Evolutionary conservation across 2,888 invertebrate genomes (phyloP).

Genomic region (Pimpla rufipes): DNA sequence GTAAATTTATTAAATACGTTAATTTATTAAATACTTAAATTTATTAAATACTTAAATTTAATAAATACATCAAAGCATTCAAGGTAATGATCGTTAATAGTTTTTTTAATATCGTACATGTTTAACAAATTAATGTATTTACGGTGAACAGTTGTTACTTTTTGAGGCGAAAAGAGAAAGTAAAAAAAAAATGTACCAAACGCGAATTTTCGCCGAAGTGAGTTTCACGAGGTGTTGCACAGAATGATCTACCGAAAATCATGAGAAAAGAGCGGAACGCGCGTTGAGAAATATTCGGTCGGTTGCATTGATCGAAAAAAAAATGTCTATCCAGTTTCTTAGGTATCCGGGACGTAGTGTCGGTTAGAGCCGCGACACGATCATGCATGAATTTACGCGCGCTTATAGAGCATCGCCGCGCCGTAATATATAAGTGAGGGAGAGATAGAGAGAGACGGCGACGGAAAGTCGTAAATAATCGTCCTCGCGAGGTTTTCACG

Average conservation of each 20-base stretch:
- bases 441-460: background rate
- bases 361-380: slow-evolving; percentile 19
- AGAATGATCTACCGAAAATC: background rate
- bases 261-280: background rate
- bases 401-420: background rate
- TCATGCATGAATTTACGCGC: slow-evolving; percentile 24
- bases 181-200: too few species aligned
- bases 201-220: background rate
- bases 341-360: slow-evolving; percentile 37
- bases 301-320: background rate
- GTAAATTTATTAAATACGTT: too few species aligned
- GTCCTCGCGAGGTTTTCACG: slow-evolving; percentile 2
- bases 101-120: too few species aligned
- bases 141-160: too few species aligned
- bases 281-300: background rate
- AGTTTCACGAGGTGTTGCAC: background rate
- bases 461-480: slow-evolving; percentile 29
- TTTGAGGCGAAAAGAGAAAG: too few species aligned
- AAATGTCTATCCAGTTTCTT: slow-evolving; percentile 20
- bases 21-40: too few species aligned
- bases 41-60: too few species aligned
- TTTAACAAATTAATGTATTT: background rate
- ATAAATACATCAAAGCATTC: too few species aligned
- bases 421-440: background rate
- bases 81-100: too few species aligned